Base-by-base conservation (phyloP, 2,888 invertebrate species). In the Epicampocera succincta region DNA sequence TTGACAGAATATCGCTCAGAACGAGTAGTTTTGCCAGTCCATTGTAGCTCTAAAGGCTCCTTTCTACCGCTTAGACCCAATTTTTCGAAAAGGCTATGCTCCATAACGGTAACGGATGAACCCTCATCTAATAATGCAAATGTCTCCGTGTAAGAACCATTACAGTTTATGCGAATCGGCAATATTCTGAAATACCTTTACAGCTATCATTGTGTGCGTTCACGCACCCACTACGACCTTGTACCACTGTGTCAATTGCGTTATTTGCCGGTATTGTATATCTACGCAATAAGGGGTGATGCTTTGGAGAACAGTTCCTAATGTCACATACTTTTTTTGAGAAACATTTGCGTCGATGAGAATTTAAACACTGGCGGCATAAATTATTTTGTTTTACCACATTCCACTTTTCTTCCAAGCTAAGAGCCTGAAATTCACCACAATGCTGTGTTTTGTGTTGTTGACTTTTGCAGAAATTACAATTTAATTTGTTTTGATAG, bases 51-150 rank as follows among this genome's bases (percentile, higher is more conserved):
- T 29, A 71, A 13, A 2, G 71, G 71, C 8, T 77, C 71, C 1
- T 17, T 40, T 40, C 71, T 42, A 15, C 63, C 77, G 12, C 25
- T 4, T 1, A 52, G n/a, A 6, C 52, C 38, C 1, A 73, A 42
- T n/a, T n/a, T n/a, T n/a, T n/a, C n/a, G n/a, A n/a, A n/a, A n/a
- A n/a, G n/a, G n/a, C n/a, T n/a, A n/a, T 56, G 48, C 29, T 77
- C 77, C 42, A 71, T 77, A n/a, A 77, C 56, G 19, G 77, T 71
- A n/a, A 71, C 73, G 3, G 73, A 73, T 19, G 63, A 73, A 12
- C 72, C 72, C 40, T 72, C 61, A 29, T 72, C 72, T 19, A 75
- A 68, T 60, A 75, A 68, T 8, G 60, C 66, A 19, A 38, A 75
- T 13, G 66, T 66, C 19, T n/a, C n/a, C n/a, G n/a, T n/a, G n/a